Conservation (phyloP, 2,888 invertebrate genomes). For the Catotricha subobsoleta region DNA sequence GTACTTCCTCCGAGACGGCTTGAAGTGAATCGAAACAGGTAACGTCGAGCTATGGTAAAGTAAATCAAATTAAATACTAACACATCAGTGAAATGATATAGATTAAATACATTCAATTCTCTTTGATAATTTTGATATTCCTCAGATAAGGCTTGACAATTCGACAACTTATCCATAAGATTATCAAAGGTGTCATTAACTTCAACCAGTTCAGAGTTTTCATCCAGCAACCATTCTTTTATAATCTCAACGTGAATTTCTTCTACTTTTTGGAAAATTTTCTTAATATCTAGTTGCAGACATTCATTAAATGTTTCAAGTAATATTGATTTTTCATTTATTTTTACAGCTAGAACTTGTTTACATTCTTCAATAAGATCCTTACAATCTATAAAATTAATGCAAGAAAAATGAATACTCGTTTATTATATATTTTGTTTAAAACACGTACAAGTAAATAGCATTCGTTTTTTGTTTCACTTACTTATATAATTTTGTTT, state of each 20-base stretch:
- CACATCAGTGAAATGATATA: constrained; percentile 2
- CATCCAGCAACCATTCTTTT: constrained; percentile 20
- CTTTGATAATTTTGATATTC: constrained; percentile 69
- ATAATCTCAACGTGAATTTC: constrained; percentile 51
- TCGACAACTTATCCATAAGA: constrained; percentile 41
- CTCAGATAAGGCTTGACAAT: constrained; percentile 47
- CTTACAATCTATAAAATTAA: constrained; percentile 19
- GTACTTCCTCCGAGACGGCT: constrained; percentile 60
- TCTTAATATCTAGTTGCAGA: constrained; percentile 60
- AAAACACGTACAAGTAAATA: too few species aligned
- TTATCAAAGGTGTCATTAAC: constrained; percentile 45
- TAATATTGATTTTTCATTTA: constrained; percentile 49
- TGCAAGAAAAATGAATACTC: too few species aligned
- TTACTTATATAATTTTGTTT: constrained; percentile 28
- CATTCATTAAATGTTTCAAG: constrained; percentile 51
- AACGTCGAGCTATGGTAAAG: constrained; percentile 48
- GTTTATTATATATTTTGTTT: too few species aligned
- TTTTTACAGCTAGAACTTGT: constrained; percentile 48
- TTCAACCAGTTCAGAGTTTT: constrained; percentile 46
- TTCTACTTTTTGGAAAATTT: constrained; percentile 53
- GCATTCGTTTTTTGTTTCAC: too few species aligned
- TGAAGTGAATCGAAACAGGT: constrained; percentile 67
- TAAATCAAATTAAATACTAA: constrained; percentile 4
- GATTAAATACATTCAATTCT: constrained; percentile 51
- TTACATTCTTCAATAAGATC: constrained; percentile 32